phyloP scores from a whole-genome alignment of 2,797 vertebrate species.

The Manis javanica region DNA sequence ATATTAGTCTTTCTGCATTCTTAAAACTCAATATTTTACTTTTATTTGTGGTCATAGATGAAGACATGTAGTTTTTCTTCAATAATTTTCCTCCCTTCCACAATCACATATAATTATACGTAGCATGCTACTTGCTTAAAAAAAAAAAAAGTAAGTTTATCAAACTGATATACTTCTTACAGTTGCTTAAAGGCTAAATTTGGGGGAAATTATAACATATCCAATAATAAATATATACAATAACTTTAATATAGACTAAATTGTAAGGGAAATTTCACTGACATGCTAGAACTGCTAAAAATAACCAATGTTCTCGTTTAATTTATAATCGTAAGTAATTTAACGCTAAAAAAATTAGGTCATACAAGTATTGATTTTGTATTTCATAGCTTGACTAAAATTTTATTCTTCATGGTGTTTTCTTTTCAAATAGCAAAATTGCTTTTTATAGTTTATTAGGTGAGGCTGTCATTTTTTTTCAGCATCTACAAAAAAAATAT shows the following conservation, averaged over 20 bases:
- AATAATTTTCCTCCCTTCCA: neutral
- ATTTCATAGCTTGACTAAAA: neutral
- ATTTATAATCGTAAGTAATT: conserved; percentile 3
- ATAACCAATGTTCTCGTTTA: neutral
- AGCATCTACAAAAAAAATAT: neutral
- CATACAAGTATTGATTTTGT: neutral
- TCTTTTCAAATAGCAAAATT: neutral
- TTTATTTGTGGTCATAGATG: too few relatives aligned
- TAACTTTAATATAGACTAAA: neutral
- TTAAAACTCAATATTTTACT: neutral
- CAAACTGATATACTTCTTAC: neutral
- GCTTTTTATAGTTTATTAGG: neutral
- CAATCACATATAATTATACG: neutral
- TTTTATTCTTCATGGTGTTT: neutral
- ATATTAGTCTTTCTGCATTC: neutral
- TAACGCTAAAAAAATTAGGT: neutral
- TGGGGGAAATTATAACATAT: neutral
- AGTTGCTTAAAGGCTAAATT: neutral
- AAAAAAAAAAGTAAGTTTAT: neutral
- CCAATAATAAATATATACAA: neutral
- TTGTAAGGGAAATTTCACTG: neutral
- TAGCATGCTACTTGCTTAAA: neutral
- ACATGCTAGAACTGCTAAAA: neutral
- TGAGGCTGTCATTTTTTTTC: neutral
- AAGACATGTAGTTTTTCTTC: neutral